These are phyloP conservation scores for Hycleus cichorii DNA, from an alignment of 1,140 invertebrate species.

Conservation along the genomic window DNA sequence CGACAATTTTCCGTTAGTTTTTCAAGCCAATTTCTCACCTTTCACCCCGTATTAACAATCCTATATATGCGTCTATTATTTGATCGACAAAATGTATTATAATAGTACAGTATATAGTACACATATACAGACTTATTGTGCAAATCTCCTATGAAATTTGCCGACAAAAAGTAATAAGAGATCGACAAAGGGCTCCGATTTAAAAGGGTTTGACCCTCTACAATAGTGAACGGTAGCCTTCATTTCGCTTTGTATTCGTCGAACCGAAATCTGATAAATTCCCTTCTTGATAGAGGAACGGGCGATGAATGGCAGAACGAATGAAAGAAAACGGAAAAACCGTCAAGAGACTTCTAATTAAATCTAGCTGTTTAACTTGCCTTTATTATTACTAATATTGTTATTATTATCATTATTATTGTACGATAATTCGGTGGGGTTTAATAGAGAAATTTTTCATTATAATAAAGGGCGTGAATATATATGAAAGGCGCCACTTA, in stretches of 20 bases:
- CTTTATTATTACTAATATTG: no score
- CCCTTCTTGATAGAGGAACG: neutral
- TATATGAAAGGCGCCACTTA: slow-evolving; percentile 27
- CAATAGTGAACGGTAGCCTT: slow-evolving; percentile 13
- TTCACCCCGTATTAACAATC: no score
- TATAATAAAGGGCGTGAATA: slow-evolving; percentile 10
- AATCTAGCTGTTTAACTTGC: no score
- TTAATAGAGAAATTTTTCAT: neutral
- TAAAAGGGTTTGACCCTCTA: slow-evolving; percentile 21
- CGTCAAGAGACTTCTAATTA: no score
- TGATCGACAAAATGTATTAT: no score
- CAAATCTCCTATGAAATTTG: slow-evolving; percentile 20
- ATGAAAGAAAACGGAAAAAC: no score
- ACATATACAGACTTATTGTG: neutral
- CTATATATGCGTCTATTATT: no score
- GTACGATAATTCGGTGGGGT: no score
- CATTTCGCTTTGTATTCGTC: slow-evolving; percentile 8
- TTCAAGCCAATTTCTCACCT: no score
- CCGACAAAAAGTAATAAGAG: slow-evolving; percentile 26
- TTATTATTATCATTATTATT: no score
- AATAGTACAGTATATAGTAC: no score
- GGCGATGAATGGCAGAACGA: neutral
- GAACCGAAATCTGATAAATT: slow-evolving; percentile 22
- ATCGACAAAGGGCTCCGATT: slow-evolving; percentile 17
- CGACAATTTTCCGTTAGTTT: no score